Evolutionary conservation across 2,113 vertebrate species (phyloP).

Genomic region (Rhineura floridana): DNA sequence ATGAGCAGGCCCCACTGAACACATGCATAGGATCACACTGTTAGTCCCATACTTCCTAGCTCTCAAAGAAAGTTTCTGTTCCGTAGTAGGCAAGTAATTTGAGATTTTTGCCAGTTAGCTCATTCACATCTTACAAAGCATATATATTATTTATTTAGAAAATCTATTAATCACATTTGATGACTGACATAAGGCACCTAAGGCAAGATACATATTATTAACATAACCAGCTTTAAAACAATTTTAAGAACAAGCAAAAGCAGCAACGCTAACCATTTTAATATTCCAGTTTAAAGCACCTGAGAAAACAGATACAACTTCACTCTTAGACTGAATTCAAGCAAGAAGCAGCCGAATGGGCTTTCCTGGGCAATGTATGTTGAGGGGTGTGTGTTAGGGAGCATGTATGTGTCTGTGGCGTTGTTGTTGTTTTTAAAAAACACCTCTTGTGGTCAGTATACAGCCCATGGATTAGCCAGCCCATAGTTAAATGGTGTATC

Average conservation of each 20-base stretch:
- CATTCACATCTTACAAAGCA: not conserved
- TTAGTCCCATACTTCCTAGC: not conserved
- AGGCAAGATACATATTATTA: not conserved
- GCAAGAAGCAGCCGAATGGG: not conserved
- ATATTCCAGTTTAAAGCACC: not conserved
- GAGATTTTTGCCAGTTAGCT: slow-evolving; percentile 20
- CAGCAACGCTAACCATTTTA: not conserved
- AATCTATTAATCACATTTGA: not conserved
- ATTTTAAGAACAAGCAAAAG: not conserved
- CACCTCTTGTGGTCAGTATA: too few species aligned
- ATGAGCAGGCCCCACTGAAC: not conserved
- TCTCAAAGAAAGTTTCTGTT: not conserved
- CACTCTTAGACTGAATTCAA: not conserved
- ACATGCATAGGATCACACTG: not conserved
- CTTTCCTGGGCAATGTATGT: not conserved
- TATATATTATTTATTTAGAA: not conserved
- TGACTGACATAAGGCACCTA: not conserved
- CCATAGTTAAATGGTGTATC: too few species aligned
- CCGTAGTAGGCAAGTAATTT: slow-evolving; percentile 27
- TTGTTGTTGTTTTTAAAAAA: too few species aligned
- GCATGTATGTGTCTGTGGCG: too few species aligned
- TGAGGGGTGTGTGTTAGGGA: too few species aligned
- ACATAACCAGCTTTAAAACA: not conserved
- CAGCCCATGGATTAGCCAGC: too few species aligned
- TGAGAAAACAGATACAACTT: not conserved